phyloP scores from a whole-genome alignment of 2,888 invertebrate species.

The Oligia fasciuncula region DNA sequence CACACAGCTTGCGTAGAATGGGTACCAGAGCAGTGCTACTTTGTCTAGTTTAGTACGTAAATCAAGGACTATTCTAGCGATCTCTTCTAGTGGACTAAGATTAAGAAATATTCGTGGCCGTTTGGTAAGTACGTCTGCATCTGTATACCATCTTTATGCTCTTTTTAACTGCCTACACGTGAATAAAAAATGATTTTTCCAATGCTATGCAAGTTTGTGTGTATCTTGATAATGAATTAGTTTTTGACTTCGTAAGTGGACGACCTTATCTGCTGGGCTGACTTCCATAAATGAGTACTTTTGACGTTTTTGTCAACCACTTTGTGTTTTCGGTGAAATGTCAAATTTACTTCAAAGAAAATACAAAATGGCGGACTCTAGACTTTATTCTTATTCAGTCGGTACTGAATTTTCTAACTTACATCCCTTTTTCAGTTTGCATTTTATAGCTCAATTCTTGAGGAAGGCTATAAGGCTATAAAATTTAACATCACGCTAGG shows the following conservation, averaged over 20 bases:
- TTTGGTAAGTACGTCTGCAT: neutral
- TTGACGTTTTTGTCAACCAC: neutral
- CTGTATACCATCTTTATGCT: neutral
- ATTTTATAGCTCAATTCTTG: too few species aligned
- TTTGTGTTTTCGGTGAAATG: neutral
- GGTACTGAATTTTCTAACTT: neutral
- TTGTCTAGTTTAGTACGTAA: conserved; percentile 30
- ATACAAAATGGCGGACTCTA: neutral
- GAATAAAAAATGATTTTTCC: neutral
- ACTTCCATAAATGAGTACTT: neutral
- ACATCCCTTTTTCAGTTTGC: neutral
- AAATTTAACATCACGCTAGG: too few species aligned
- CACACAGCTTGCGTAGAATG: conserved; percentile 25
- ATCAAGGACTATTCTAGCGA: neutral
- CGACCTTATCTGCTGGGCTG: too few species aligned
- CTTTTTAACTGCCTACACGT: neutral
- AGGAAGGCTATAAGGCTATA: too few species aligned
- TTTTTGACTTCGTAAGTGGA: neutral
- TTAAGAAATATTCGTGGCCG: neutral
- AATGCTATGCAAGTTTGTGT: neutral
- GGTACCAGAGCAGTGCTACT: neutral
- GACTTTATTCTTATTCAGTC: neutral
- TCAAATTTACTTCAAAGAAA: neutral
- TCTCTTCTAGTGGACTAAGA: neutral
- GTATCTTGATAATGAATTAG: neutral